Evolutionary conservation across 2,888 invertebrate genomes (phyloP).

Genomic region (Dicycla oo): DNA sequence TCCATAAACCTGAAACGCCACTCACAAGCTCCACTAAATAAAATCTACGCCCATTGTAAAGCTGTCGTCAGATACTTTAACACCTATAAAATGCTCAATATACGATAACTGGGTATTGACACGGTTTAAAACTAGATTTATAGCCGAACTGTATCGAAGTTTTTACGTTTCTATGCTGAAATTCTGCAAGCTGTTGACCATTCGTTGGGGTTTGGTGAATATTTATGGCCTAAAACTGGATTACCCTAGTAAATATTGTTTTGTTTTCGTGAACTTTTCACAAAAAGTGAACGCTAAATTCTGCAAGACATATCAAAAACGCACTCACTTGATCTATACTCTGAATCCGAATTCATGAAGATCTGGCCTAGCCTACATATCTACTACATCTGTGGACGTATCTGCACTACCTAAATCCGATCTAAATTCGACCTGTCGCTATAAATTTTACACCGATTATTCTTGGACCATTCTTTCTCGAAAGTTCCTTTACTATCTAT

Average conservation of each 20-base stretch:
- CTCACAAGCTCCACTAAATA: constrained; percentile 57
- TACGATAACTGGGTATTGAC: constrained; percentile 61
- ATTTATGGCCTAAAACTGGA: constrained; percentile 29
- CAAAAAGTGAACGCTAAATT: neutral
- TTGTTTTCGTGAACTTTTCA: constrained; percentile 6
- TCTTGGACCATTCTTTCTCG: constrained; percentile 7
- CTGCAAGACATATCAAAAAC: neutral
- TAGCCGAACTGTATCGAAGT: constrained; percentile 25
- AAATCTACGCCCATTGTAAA: constrained; percentile 56
- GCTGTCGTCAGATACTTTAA: constrained; percentile 58
- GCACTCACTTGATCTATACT: constrained; percentile 1
- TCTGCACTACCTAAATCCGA: constrained; percentile 32
- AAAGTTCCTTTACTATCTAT: neutral
- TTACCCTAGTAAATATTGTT: constrained; percentile 1
- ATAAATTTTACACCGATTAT: constrained; percentile 34
- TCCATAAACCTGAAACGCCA: constrained; percentile 53
- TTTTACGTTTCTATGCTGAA: constrained; percentile 33
- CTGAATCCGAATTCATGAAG: neutral
- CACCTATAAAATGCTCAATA: constrained; percentile 61
- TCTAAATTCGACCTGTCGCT: constrained; percentile 41
- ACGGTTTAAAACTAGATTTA: constrained; percentile 60
- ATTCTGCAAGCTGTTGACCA: constrained; percentile 36
- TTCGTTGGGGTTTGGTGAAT: constrained; percentile 25
- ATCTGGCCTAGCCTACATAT: neutral
- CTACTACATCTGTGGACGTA: constrained; percentile 2